Base-by-base conservation (phyloP, 2,113 vertebrate genomes). In the Cnemophilus loriae region DNA sequence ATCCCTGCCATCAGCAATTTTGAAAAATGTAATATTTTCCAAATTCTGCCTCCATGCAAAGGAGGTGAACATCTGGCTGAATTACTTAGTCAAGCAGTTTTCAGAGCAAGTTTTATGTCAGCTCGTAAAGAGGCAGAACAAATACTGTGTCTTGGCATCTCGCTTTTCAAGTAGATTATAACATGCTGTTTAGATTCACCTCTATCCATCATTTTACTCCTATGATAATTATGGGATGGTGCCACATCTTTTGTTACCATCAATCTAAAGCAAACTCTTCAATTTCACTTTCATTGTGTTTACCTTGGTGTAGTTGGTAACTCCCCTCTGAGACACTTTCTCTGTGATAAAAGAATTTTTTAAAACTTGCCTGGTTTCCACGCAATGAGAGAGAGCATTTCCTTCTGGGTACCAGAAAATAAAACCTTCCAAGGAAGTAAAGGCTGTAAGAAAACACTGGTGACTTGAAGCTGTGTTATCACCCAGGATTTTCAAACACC, bases 41-140 rank as follows among this genome's bases (percentile, higher is more conserved):
- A 23, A 97, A 96, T 96, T 97, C 89, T 90, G 71, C 93, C 96
- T 98, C 97, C 93, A 83, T 75, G 71, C 77, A 74, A 83, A 97
- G 96, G 97, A 97, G 96, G 97, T 97, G 98, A 98, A 98, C 98
- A 98, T 98, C 98, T 98, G 98, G 97, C 93, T 96, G 95, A 96
- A 96, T 96, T 93, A 96, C 98, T 97, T 96, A 98, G 96, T 98
- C 96, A 97, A 93, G 97, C 96, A 76, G 81, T 96, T 95, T 71
- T 84, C 63, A 60, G 94, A 97, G 93, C 97, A 96, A 96, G 94
- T 96, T 98, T 98, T 98, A 96, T 98, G 97, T 97, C 89, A 95
- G 91, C 90, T 94, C 84, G 7, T 96, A 92, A 95, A 96, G 82
- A 95, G 65, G 53, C 84, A 94, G 87, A 92, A 95, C 79, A 96